Conservation (phyloP, 2,113 vertebrate species). For the Strix aluco region DNA sequence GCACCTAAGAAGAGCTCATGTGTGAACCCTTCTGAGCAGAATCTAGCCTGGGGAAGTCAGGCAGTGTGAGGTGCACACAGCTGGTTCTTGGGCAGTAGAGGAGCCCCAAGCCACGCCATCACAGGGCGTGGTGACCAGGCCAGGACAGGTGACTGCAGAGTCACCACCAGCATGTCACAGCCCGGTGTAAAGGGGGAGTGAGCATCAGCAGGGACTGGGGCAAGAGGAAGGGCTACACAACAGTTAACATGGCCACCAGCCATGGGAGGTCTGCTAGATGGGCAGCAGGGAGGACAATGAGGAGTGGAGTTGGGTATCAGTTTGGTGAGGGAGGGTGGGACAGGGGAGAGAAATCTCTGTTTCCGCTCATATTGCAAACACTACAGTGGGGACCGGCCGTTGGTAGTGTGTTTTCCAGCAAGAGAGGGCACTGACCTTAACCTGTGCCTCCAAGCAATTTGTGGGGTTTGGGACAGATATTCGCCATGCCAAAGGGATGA, state of each 20-base stretch:
- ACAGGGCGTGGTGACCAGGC: background rate
- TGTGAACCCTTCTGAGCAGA: background rate
- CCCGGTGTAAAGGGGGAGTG: background rate
- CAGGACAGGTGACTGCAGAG: background rate
- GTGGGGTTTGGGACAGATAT: fast-evolving
- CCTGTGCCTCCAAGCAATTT: background rate
- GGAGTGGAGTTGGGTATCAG: fast-evolving
- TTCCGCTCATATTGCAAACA: background rate
- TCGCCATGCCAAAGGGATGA: background rate
- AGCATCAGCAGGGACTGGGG: fast-evolving
- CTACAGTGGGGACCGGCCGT: fast-evolving
- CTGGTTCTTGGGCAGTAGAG: background rate
- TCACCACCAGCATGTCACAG: background rate
- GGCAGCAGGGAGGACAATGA: background rate
- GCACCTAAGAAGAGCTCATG: fast-evolving
- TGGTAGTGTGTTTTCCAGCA: background rate
- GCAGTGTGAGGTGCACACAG: background rate
- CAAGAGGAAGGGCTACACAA: background rate
- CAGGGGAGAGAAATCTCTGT: background rate
- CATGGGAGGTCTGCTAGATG: background rate
- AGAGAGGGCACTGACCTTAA: background rate
- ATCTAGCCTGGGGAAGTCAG: fast-evolving
- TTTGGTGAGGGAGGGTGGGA: background rate
- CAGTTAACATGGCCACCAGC: background rate
- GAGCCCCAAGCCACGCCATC: background rate